Evolutionary conservation across 2,888 invertebrate genomes (phyloP), one percentile per base, ranked within the genome.

Genomic region (Thera britannica): DNA sequence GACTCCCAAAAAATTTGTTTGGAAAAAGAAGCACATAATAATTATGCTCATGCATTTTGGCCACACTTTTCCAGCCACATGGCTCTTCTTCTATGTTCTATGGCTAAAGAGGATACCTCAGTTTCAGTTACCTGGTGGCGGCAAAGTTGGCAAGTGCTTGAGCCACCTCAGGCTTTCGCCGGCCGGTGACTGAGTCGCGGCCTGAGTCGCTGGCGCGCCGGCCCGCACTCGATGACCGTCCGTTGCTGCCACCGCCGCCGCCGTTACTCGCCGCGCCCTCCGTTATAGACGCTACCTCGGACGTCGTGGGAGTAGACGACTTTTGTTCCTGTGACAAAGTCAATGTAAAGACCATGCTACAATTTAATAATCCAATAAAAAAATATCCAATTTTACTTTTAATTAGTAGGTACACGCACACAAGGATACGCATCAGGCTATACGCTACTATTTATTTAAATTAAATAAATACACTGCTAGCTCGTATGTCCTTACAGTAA

Each of bases 101-200:
- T 41, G 41, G 5, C 3, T 41, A 23, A 23, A 23, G 41, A 7
- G 6, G 5, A 7, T 41, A 1, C 7, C 6, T 41, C 3, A n/a
- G 49, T 49, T 3, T 49, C 3, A n/a, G 3, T 49, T 46, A 90
- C 92, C 92, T 92, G n/a, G 96, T 97, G 0, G 98, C 98, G 72
- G 97, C 97, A 84, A 98, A 99, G 4, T 97, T 96, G 0, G 99
- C 99, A 67, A 99, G 96, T 2, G 98, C 99, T 84, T 98, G 97
- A 0, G 98, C 99, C 71, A 99, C 97, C 92, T 99, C 99, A 60
- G 97, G 96, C 89, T 97, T 97, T 73, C 95, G 94, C 60, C 96
- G 75, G 0, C 88, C 88, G 0, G 89, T 83, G 68, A 82, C 94
- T 64, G 91, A 88, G 83, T 90, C 90, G 1, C 90, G 76, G 2